Evolutionary conservation across 2,113 vertebrate genomes (phyloP), one percentile per base, ranked within the genome.

Genomic region (Trogon surrucura): DNA sequence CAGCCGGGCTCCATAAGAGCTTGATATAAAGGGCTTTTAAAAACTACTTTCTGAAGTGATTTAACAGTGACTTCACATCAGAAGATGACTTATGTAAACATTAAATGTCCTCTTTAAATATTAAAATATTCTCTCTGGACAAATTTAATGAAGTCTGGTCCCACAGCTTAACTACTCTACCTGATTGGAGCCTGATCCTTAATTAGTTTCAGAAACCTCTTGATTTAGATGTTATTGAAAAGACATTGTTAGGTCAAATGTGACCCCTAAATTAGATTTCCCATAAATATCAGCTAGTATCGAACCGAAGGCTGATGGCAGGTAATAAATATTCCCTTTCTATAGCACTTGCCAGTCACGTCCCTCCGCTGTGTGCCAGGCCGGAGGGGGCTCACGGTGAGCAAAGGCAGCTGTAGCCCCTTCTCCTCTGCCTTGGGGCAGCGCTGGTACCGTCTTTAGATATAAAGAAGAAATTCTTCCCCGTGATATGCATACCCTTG

Each of bases 31-130:
- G 50, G 30, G 71, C 65, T 97, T 36, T 91, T 91, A 93, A 94
- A 91, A 97, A 70, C 38, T 61, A 65, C 69, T 91, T 95, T 86
- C 89, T 41, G 81, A 77, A 87, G 77, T 80, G 94, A 96, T 88
- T 95, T 78, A 93, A 81, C 51, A 91, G 75, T 20, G 16, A 36
- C 90, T 96, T 74, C 90, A 77, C 30, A 0, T 97, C 82, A 84
- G 93, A 89, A 67, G 75, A 82, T 60, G 70, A 91, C 93, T 97
- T 97, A 94, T 44, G 44, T 96, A 96, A 96, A 97, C 95, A 96
- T 36, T 91, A 88, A 92, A n/a, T 91, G 91, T 85, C 92, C 91
- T 93, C 89, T 97, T 97, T 96, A 97, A 97, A 97, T 97, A 97
- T 97, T 97, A 96, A 97, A 96, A 88, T 87, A 91, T 87, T 96